These are phyloP conservation scores for Agrochola macilenta DNA, from an alignment of 2,888 invertebrate species.

Conservation along the genomic window DNA sequence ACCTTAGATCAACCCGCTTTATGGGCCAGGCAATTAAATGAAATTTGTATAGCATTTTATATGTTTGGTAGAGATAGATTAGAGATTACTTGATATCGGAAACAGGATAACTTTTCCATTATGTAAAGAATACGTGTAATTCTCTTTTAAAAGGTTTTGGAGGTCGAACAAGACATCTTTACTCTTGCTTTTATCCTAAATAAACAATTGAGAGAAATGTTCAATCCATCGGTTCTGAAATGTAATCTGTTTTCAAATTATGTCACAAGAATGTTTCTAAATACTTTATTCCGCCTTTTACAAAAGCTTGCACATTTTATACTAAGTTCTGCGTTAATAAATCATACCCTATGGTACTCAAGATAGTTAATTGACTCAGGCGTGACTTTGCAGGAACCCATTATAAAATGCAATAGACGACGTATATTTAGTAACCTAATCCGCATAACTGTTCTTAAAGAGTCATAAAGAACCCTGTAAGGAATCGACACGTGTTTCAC, in stretches of 20 bases:
- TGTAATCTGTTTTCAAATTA: constrained; percentile 2
- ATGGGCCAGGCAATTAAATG: not conserved
- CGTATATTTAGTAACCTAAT: too few species aligned
- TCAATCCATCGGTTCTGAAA: constrained; percentile 15
- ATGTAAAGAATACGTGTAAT: not conserved
- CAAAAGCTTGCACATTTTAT: not conserved
- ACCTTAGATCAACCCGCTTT: not conserved
- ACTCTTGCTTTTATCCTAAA: constrained; percentile 6
- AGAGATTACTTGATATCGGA: too few species aligned
- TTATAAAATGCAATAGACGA: too few species aligned
- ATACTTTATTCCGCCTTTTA: not conserved
- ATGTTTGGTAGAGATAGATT: not conserved
- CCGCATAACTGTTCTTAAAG: too few species aligned
- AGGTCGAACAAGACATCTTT: constrained; percentile 3
- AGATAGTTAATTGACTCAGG: too few species aligned
- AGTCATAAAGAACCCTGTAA: too few species aligned
- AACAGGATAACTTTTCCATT: not conserved
- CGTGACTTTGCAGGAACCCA: too few species aligned
- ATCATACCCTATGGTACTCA: too few species aligned
- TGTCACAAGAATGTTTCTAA: not conserved
- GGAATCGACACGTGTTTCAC: too few species aligned
- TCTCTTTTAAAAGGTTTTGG: constrained; percentile 10
- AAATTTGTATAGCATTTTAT: not conserved
- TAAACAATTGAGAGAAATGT: constrained; percentile 16
- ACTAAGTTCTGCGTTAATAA: too few species aligned